Base-by-base conservation (phyloP, 2,888 invertebrate species). In the Melipona beecheii region DNA sequence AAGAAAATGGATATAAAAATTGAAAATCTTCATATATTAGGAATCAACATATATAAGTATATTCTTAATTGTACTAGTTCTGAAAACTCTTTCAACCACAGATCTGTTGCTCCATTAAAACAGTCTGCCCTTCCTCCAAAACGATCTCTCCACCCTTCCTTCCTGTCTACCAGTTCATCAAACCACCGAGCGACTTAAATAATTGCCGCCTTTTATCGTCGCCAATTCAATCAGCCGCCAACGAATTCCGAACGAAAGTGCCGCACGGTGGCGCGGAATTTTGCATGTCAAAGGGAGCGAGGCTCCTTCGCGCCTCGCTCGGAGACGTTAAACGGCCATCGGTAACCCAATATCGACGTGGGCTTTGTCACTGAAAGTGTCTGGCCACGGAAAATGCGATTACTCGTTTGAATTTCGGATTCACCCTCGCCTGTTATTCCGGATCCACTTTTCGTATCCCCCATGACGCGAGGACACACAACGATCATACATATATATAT, bases 361-460 rank as follows among this genome's bases (percentile, higher is more conserved):
- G 80, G 81, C 85, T 87, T 88, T 86, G 89, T 84, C 84, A 74
- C 84, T 78, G 82, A 75, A 81, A 84, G 86, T 81, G 89, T 89
- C 90, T 84, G 86, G 89, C 86, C 88, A 89, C 88, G 87, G 92
- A 91, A 93, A 94, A 94, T 93, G 89, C 92, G 92, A 94, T 94
- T 94, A 94, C 86, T 49, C 70, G 75, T 73, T 84, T 83, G 86
- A 93, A 94, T 94, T 94, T 92, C 83, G 91, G 91, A 94, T 94
- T 94, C 94, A 94, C 94, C 94, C 94, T 92, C 92, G 91, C 92
- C 91, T 91, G 93, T 92, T 93, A 92, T 91, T 85, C 91, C 92
- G 90, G 91, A 94, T 94, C 93, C 94, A 75, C 83, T 83, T 83
- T 83, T 75, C 66, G 83, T 91, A 93, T 93, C 92, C 94, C 89